Percentiles rank a stretch among this genome's conserved stretches.
Conservation (phyloP, 2,797 vertebrate genomes). For the Tinamus major region DNA sequence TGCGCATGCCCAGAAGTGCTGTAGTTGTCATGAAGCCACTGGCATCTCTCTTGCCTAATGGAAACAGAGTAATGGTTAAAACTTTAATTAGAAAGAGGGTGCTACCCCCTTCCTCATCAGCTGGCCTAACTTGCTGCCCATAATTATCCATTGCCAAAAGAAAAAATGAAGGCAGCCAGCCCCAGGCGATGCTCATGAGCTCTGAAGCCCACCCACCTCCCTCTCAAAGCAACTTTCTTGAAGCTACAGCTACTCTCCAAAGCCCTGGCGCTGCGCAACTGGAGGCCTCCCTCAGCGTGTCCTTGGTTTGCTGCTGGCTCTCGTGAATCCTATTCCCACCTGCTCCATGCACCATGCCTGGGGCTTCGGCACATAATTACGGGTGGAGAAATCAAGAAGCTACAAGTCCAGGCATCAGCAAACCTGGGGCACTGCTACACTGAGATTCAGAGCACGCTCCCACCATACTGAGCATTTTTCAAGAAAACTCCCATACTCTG, state of each 20-base stretch:
- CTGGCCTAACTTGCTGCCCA: not conserved
- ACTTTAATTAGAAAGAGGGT: not conserved
- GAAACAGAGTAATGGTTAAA: not conserved
- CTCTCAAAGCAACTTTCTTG: fast-evolving
- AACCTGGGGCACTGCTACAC: not conserved
- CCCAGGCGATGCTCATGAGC: fast-evolving
- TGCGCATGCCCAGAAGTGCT: not conserved
- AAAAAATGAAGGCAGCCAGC: not conserved
- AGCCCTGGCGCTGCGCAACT: not conserved
- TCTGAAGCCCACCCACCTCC: not conserved
- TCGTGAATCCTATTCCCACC: fast-evolving
- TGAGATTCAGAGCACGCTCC: fast-evolving
- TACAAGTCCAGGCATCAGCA: not conserved
- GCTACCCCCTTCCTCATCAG: not conserved
- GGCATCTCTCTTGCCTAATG: not conserved
- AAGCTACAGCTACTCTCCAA: not conserved
- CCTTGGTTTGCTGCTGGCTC: not conserved
- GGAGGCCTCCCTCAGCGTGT: not conserved
- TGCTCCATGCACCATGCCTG: fast-evolving
- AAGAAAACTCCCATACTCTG: not conserved
- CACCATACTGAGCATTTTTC: fast-evolving
- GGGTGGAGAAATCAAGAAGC: not conserved
- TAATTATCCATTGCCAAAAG: not conserved
- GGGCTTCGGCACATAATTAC: not conserved
- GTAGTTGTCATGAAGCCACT: not conserved